Conservation (phyloP, 2,797 vertebrate genomes). For the Lepilemur septentrionalis region DNA sequence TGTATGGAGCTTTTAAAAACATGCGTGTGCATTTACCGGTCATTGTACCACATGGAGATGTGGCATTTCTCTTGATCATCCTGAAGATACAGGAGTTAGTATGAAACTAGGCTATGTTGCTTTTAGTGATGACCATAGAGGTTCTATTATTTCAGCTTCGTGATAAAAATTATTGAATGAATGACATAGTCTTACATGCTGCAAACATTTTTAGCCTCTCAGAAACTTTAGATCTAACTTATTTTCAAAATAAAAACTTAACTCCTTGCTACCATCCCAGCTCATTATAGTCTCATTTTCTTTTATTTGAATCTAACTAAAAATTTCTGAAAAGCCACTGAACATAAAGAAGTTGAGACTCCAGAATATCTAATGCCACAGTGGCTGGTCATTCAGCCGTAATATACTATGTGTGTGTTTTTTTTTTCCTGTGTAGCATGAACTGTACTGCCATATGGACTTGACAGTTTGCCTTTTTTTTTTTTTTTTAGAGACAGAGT, state of each 20-base stretch:
- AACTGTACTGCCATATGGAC: background rate
- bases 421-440: background rate
- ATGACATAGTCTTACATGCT: background rate
- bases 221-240: constrained; percentile 8
- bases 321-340: background rate
- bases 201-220: constrained; percentile 16
- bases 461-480: background rate
- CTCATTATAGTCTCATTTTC: constrained; percentile 17
- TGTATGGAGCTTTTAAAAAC: background rate
- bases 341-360: background rate
- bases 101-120: background rate
- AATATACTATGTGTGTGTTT: too few species aligned
- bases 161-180: background rate
- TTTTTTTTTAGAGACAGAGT: too few species aligned
- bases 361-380: background rate
- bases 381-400: background rate
- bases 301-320: background rate
- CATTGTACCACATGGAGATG: background rate
- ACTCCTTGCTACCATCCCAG: background rate
- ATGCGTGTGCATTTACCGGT: background rate
- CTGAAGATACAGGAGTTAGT: background rate
- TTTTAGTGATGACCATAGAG: background rate
- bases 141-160: background rate
- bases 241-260: constrained; percentile 36
- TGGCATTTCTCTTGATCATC: background rate